Evolutionary conservation across 2,113 vertebrate genomes (phyloP).

Genomic region (Oreochromis tanganicae): DNA sequence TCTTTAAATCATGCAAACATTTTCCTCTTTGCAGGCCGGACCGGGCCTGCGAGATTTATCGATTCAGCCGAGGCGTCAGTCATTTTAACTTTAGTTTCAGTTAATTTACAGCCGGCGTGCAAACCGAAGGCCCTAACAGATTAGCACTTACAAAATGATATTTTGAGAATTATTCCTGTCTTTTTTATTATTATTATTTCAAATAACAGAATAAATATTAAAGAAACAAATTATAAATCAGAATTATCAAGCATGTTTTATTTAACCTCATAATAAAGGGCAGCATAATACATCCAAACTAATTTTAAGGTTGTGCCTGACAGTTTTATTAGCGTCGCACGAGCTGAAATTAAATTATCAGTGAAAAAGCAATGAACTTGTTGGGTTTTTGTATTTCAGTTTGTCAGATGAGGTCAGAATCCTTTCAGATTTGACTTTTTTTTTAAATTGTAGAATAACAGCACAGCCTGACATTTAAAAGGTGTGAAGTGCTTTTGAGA

Average conservation of each 20-base stretch:
- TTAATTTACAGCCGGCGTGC: conserved; percentile 19
- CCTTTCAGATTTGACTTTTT: not conserved
- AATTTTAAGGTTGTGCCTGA: not conserved
- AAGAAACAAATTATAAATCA: not conserved
- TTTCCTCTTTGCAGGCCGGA: not conserved
- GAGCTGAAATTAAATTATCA: not conserved
- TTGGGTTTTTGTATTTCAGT: not conserved
- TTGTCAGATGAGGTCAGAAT: not conserved
- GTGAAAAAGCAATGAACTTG: not conserved
- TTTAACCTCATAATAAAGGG: not conserved
- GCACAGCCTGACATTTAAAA: conserved; percentile 22
- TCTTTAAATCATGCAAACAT: conserved; percentile 26
- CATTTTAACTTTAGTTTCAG: conserved; percentile 1
- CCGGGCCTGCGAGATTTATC: conserved; percentile 13
- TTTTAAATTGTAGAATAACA: not conserved
- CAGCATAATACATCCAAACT: not conserved
- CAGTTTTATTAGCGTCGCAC: not conserved
- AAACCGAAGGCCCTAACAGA: not conserved
- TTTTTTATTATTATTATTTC: not conserved
- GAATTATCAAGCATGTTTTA: not conserved
- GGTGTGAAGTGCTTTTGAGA: conserved; percentile 15
- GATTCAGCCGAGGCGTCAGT: conserved; percentile 17
- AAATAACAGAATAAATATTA: not conserved
- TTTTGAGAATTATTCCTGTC: not conserved
- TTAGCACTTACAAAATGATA: conserved; percentile 14